These are phyloP conservation scores for Malurus leucopterus DNA, from an alignment of 2,797 vertebrate genomes.

Conservation along the genomic window DNA sequence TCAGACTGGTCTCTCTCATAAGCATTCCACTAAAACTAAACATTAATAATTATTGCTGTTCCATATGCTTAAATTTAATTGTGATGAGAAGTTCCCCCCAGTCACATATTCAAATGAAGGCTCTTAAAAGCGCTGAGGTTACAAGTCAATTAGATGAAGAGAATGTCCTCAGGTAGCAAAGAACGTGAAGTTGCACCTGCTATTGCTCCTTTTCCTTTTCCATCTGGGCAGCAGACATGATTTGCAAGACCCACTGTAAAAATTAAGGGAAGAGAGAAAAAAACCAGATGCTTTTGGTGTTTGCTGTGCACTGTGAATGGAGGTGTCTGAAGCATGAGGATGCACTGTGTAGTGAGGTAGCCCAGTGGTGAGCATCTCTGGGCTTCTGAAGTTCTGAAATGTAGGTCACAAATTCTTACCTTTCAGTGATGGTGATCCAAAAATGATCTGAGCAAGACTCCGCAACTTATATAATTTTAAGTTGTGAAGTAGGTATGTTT, in stretches of 20 bases:
- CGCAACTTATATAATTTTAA: too few species aligned
- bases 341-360: background rate
- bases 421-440: background rate
- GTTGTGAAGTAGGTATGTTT: too few species aligned
- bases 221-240: background rate
- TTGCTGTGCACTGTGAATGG: background rate
- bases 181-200: background rate
- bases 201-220: background rate
- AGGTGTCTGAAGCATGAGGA: rapidly evolving
- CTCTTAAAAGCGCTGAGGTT: background rate
- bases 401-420: background rate
- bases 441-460: too few species aligned
- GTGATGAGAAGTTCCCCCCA: background rate
- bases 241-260: background rate
- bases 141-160: background rate
- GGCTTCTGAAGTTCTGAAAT: background rate
- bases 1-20: too few species aligned
- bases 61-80: background rate
- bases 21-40: background rate
- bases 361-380: background rate
- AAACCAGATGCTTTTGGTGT: background rate
- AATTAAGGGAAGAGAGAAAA: background rate
- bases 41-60: background rate
- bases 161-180: background rate
- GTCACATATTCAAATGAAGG: background rate